These are phyloP conservation scores for Agrypnus murinus DNA, from an alignment of 2,888 invertebrate species.

Conservation along the genomic window DNA sequence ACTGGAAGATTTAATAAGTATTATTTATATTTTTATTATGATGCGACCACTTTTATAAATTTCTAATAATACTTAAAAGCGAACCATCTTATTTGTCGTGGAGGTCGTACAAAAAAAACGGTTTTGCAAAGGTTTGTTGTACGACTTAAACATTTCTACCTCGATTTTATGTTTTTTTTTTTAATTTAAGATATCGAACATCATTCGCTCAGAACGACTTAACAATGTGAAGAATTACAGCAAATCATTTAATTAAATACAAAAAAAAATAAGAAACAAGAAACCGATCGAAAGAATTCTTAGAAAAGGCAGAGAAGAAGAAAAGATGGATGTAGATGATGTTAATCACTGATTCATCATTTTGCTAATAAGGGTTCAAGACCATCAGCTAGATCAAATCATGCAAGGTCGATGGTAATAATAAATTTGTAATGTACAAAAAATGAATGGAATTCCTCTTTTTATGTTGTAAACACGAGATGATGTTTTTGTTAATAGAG, in stretches of 20 bases:
- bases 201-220: background rate
- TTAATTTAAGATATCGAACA: background rate
- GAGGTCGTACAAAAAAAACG: constrained; percentile 28
- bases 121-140: constrained; percentile 3
- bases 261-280: too few species aligned
- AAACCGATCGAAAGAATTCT: background rate
- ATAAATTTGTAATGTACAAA: background rate
- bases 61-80: too few species aligned
- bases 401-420: constrained; percentile 18
- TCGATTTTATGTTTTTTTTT: background rate
- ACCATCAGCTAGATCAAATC: constrained; percentile 26
- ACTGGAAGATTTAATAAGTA: constrained; percentile 31
- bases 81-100: constrained; percentile 17
- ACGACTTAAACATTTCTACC: background rate
- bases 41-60: constrained; percentile 5
- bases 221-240: background rate
- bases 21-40: constrained; percentile 29
- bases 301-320: background rate
- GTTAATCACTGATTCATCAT: constrained; percentile 3
- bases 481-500: too few species aligned
- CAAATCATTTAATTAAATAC: too few species aligned
- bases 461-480: too few species aligned
- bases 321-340: constrained; percentile 9
- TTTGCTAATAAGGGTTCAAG: constrained; percentile 13
- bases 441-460: constrained; percentile 1